Evolutionary conservation across 2,888 invertebrate genomes (phyloP).

Genomic region (Eulithis testata): DNA sequence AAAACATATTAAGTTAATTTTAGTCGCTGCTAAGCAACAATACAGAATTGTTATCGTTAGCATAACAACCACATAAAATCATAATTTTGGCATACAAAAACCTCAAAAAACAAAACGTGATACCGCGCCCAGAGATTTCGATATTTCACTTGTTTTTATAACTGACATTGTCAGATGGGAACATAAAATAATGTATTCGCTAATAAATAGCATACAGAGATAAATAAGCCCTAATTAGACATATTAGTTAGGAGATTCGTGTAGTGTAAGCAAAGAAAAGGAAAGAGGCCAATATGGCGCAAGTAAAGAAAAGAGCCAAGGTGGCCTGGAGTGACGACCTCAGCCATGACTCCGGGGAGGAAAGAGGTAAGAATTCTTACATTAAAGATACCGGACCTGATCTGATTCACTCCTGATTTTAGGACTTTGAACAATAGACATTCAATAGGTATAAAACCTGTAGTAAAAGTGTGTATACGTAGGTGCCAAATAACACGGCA

Average conservation of each 20-base stretch:
- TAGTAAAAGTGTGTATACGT: no score
- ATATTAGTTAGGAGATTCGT: constrained; percentile 18
- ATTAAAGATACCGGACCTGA: no score
- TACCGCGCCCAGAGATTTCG: not conserved
- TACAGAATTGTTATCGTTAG: constrained; percentile 12
- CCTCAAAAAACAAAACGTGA: constrained; percentile 1
- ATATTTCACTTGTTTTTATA: constrained; percentile 8
- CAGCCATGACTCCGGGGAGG: constrained; percentile 79
- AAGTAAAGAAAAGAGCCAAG: constrained; percentile 55
- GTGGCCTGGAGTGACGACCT: constrained; percentile 80
- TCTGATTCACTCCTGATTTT: no score
- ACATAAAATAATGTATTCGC: constrained; percentile 5
- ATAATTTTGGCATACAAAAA: not conserved
- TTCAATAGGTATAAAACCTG: no score
- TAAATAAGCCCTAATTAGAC: constrained; percentile 27
- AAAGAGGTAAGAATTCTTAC: constrained; percentile 62
- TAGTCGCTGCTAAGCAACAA: constrained; percentile 20
- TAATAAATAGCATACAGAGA: not conserved
- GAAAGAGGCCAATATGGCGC: constrained; percentile 48
- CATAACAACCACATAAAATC: constrained; percentile 14
- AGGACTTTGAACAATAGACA: no score
- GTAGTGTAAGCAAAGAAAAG: constrained; percentile 14
- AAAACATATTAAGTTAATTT: not conserved
- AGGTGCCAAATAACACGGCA: no score
- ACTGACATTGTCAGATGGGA: constrained; percentile 23